Evolutionary conservation across 1,140 invertebrate genomes (phyloP).

Genomic region (Platorchestia sp.): DNA sequence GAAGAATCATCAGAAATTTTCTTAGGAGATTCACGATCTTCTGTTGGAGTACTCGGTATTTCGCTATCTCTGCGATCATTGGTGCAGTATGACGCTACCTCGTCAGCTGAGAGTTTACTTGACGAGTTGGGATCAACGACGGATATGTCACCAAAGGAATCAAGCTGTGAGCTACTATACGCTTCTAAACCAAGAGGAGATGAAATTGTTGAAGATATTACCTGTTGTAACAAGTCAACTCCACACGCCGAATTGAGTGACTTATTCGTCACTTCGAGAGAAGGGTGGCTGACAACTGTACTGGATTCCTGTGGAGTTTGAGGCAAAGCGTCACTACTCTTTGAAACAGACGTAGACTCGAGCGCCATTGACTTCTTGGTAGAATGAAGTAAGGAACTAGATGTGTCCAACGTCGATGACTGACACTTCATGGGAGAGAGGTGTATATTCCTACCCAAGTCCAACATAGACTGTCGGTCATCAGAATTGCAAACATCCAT

Average conservation of each 20-base stretch:
- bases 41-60: not conserved
- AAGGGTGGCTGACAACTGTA: not conserved
- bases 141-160: not conserved
- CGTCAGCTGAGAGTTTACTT: not conserved
- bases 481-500: not conserved
- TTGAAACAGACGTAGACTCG: not conserved
- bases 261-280: not conserved
- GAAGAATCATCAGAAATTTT: not conserved
- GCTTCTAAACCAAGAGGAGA: not conserved
- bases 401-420: not conserved
- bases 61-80: not conserved
- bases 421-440: not conserved
- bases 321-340: not conserved
- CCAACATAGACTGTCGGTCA: not conserved
- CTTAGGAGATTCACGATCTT: not conserved
- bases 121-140: not conserved
- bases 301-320: not conserved
- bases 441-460: not conserved
- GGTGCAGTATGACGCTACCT: not conserved
- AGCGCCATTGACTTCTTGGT: not conserved
- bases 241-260: not conserved
- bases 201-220: slow-evolving; percentile 15
- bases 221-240: not conserved
- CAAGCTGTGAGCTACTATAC: no score
- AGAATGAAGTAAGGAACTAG: not conserved